phyloP scores from a whole-genome alignment of 2,113 vertebrate genomes.

The Vireo altiloquus region DNA sequence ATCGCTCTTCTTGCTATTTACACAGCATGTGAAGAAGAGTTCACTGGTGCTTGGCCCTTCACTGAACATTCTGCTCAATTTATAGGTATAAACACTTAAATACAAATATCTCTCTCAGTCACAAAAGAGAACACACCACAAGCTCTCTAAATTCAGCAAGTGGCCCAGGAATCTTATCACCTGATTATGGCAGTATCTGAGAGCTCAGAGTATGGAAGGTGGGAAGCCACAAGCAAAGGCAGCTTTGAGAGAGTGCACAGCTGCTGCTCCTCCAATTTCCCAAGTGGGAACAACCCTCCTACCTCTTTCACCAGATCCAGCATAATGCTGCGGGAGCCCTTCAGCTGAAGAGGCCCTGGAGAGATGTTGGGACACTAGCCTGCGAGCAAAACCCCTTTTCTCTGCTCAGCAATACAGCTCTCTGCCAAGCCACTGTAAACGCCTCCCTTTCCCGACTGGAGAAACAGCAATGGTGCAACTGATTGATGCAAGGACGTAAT shows the following conservation, averaged over 20 bases:
- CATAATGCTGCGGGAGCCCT: neutral
- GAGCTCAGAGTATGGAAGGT: neutral
- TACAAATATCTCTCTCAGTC: neutral
- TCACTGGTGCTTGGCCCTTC: neutral
- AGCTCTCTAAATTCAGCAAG: neutral
- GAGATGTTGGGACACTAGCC: neutral
- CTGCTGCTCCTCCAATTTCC: neutral
- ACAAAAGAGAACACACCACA: neutral
- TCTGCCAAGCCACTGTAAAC: neutral
- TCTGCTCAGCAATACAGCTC: neutral
- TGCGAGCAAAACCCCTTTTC: neutral
- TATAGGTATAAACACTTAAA: neutral
- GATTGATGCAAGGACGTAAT: neutral
- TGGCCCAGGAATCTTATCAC: neutral
- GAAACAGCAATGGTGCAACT: neutral
- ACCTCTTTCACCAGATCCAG: neutral
- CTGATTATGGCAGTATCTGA: neutral
- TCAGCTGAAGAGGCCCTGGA: neutral
- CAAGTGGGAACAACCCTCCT: neutral
- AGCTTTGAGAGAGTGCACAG: neutral
- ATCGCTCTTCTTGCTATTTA: neutral
- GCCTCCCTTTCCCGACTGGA: neutral
- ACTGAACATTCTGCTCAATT: neutral
- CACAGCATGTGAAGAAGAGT: neutral
- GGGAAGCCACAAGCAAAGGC: neutral